These are phyloP conservation scores for Ypsolopha sequella DNA, from an alignment of 2,888 invertebrate species.

Conservation along the genomic window DNA sequence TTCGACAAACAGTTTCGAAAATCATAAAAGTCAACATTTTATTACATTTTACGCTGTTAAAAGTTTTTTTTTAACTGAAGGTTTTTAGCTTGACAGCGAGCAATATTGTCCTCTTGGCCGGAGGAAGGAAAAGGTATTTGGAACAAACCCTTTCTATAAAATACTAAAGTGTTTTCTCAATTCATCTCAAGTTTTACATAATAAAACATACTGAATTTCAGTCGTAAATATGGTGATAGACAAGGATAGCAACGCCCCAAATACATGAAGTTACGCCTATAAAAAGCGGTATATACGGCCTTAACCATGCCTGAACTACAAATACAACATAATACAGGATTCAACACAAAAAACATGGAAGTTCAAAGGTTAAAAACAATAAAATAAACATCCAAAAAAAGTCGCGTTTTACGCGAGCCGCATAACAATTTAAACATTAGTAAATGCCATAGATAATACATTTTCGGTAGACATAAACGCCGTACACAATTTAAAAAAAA, in stretches of 20 bases:
- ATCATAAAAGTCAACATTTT: too few relatives aligned
- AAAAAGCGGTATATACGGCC: slow-evolving; percentile 81
- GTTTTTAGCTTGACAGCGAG: too few relatives aligned
- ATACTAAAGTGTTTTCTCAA: too few relatives aligned
- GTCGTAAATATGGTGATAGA: slow-evolving; percentile 55
- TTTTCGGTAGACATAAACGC: slow-evolving; percentile 10
- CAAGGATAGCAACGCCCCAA: slow-evolving; percentile 77
- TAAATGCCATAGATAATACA: slow-evolving; percentile 60
- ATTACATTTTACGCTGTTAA: too few relatives aligned
- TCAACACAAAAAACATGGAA: slow-evolving; percentile 14
- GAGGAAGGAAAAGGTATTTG: too few relatives aligned
- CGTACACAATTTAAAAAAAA: slow-evolving; percentile 13
- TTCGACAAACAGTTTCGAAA: too few relatives aligned
- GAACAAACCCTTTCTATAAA: too few relatives aligned
- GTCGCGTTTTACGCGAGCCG: slow-evolving; percentile 33
- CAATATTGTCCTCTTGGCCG: too few relatives aligned
- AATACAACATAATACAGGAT: slow-evolving; percentile 30
- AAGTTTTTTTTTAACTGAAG: too few relatives aligned
- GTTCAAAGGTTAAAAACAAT: slow-evolving; percentile 15
- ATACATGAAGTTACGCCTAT: slow-evolving; percentile 91
- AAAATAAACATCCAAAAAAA: background rate
- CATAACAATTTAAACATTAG: slow-evolving; percentile 16
- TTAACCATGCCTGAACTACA: slow-evolving; percentile 70
- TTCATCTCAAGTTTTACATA: background rate
- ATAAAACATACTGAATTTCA: slow-evolving; percentile 19